Conservation (phyloP, 92 coral and sea anemone genomes). For the Zoanthus solanderi region DNA sequence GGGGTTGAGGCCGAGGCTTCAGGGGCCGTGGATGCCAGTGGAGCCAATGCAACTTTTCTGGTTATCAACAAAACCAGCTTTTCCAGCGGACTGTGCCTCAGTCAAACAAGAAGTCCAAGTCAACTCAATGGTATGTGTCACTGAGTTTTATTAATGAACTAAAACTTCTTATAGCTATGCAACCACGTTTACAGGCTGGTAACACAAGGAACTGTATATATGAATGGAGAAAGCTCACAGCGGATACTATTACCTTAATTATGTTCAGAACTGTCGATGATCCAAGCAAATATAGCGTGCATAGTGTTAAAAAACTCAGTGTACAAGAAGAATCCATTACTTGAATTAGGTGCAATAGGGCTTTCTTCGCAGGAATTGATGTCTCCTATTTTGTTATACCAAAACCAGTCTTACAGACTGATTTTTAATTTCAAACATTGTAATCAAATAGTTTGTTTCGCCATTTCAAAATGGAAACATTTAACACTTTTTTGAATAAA, state of each 20-base stretch:
- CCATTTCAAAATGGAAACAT: no score
- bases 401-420: slow-evolving; percentile 30
- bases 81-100: slow-evolving; percentile 43
- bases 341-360: slow-evolving; percentile 50
- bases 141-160: slow-evolving; percentile 16
- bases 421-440: no score
- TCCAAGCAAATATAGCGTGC: slow-evolving; percentile 45
- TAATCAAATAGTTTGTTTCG: no score
- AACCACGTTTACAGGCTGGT: slow-evolving; percentile 53
- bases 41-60: slow-evolving; percentile 13
- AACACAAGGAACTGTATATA: slow-evolving; percentile 53
- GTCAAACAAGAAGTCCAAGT: slow-evolving; percentile 56
- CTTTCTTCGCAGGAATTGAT: slow-evolving; percentile 41
- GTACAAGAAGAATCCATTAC: slow-evolving; percentile 30
- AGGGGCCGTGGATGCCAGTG: slow-evolving; percentile 18
- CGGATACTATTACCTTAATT: slow-evolving; percentile 54
- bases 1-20: slow-evolving; percentile 33
- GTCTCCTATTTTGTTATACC: slow-evolving; percentile 50
- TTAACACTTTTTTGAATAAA: slow-evolving; percentile 7
- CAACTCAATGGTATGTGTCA: slow-evolving; percentile 23
- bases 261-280: slow-evolving; percentile 44
- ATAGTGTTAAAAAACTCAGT: slow-evolving; percentile 39
- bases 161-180: slow-evolving; percentile 22
- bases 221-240: slow-evolving; percentile 48
- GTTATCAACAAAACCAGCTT: slow-evolving; percentile 38